These are phyloP conservation scores for Lasioglossum lativentre DNA, from an alignment of 2,888 invertebrate genomes.

Conservation along the genomic window DNA sequence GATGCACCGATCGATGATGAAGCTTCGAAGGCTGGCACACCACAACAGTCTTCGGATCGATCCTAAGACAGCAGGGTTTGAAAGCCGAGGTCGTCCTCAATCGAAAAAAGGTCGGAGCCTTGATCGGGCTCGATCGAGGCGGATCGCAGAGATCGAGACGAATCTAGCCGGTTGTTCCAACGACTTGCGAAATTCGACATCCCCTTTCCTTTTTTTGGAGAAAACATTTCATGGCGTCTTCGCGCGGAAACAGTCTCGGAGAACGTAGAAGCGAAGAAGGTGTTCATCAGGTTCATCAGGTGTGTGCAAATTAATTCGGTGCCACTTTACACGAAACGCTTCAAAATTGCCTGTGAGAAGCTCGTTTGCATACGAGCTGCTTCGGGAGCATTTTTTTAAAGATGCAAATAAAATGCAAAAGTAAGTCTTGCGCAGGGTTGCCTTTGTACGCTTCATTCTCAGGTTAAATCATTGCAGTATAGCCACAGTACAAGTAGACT, in stretches of 20 bases:
- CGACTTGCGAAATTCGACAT: slow-evolving; percentile 16
- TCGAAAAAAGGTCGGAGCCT: slow-evolving; percentile 27
- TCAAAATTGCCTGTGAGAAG: not conserved
- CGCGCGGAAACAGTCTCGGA: slow-evolving; percentile 40
- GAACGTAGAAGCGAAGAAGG: not conserved
- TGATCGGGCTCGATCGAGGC: slow-evolving; percentile 51
- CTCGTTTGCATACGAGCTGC: not conserved
- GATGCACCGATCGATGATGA: slow-evolving; percentile 6
- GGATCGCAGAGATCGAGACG: slow-evolving; percentile 24
- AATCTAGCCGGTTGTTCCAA: slow-evolving; percentile 6
- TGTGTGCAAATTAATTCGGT: not conserved
- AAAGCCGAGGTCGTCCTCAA: slow-evolving; percentile 56
- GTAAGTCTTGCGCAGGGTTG: too few species aligned
- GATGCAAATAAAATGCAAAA: not conserved
- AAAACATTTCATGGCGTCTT: not conserved
- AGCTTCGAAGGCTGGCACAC: not conserved
- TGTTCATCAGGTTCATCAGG: not conserved
- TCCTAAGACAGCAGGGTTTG: slow-evolving; percentile 43
- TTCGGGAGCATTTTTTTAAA: not conserved
- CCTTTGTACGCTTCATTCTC: too few species aligned
- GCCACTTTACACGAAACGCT: not conserved
- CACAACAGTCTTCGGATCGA: slow-evolving; percentile 38
- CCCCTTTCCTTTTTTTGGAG: not conserved
- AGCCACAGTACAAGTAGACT: too few species aligned
- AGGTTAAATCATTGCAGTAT: too few species aligned